Evolutionary conservation across 1,140 invertebrate species (phyloP), one percentile per base, ranked within the genome.

Genomic region (Drosophila kanapiae): DNA sequence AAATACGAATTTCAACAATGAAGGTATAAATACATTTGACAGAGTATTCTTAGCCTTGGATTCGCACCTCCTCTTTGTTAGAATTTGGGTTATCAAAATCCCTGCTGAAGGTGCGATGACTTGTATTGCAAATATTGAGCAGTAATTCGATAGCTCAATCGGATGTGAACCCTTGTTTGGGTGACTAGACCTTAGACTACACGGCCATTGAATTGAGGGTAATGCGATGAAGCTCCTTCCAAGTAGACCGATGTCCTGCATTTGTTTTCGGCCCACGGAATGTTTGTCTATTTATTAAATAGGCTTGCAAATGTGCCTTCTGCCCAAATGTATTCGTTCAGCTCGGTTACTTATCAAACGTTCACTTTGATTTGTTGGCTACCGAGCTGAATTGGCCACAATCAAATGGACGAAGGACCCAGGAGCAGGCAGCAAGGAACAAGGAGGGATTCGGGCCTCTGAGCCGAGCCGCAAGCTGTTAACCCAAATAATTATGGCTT

Each of bases 401-500:
- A 78, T 80, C 49, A 75, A 78, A 56, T 68, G 61, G 86, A 67
- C 37, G 57, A 74, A 75, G 35, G 43, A 49, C 11, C 49, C 9
- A 9, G 38, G 53, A 29, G 27, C 35, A 23, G 33, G 61, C 6
- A 35, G 7, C 33, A 23, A 13, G 33, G 47, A 37, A n/a, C 29
- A 31, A 45, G 62, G 5, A 31, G 31, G 27, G 31, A 47, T 33
- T 63, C 58, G 47, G 54, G 38, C 31, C 60, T 62, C 31, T 47
- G 23, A 56, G 78, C 82, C 75, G 75, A 56, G 78, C 82, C 75
- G 75, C 82, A 90, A 90, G 85, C 85, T 90, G 85, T 90, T 90
- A 91, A 90, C 85, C 85, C 85, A 90, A 90, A 90, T 90, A 90
- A 90, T 90, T 90, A 90, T 86, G 82, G 85, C 85, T 90, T 90